A percentile compares a stretch with the other conserved stretches of the same genome.
phyloP scores from a whole-genome alignment of 2,888 invertebrate genomes.

The Harpalus rufipes region DNA sequence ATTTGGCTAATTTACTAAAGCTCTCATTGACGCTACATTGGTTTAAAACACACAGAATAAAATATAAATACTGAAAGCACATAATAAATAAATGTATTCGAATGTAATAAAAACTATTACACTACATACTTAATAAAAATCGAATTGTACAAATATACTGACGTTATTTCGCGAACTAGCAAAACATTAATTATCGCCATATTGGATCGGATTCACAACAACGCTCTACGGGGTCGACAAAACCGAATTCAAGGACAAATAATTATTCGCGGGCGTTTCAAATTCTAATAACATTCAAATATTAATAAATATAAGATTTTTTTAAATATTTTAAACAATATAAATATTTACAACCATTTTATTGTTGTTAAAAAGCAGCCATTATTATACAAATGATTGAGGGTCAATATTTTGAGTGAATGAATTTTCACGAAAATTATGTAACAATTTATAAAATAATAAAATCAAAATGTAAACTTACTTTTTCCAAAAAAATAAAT shows the following conservation, averaged over 20 bases:
- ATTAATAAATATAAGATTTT: background rate
- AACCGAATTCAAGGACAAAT: constrained; percentile 76
- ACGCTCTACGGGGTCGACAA: constrained; percentile 81
- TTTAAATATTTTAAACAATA: background rate
- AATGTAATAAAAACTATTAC: constrained; percentile 58
- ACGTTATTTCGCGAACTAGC: constrained; percentile 80
- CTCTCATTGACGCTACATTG: constrained; percentile 53
- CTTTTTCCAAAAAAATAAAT: background rate
- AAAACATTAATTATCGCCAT: constrained; percentile 84
- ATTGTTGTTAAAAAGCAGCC: background rate
- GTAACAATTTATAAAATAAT: background rate
- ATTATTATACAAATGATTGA: too few relatives aligned
- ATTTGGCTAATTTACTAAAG: constrained; percentile 73
- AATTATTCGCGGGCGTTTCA: constrained; percentile 10
- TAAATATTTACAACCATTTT: background rate
- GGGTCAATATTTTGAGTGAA: background rate
- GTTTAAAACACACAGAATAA: constrained; percentile 56
- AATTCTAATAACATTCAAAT: background rate
- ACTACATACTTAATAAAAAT: constrained; percentile 68
- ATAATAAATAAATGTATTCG: constrained; percentile 61
- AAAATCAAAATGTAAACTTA: constrained; percentile 1
- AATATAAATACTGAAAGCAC: constrained; percentile 58
- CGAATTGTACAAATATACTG: constrained; percentile 74
- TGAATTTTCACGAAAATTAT: background rate
- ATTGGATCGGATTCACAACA: constrained; percentile 81